Evolutionary conservation across 2,797 vertebrate genomes (phyloP).

Genomic region (Ctenochaetus hawaiiensis): DNA sequence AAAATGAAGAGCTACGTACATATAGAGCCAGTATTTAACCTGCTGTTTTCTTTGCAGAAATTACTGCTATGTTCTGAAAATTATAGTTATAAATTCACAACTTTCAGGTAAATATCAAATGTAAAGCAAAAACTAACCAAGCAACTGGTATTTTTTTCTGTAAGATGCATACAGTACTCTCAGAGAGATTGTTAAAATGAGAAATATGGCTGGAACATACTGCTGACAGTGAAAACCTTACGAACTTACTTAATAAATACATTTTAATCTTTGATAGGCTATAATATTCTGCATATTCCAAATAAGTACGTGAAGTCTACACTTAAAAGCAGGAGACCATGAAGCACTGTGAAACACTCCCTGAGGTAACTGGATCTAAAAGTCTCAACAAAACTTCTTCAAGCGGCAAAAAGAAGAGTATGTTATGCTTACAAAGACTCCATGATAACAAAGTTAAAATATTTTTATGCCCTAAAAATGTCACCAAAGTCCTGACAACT

Average conservation of each 20-base stretch:
- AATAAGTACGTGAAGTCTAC: slow-evolving; percentile 9
- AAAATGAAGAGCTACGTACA: background rate
- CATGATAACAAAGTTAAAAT: slow-evolving; percentile 28
- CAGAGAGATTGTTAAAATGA: background rate
- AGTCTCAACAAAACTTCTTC: slow-evolving; percentile 15
- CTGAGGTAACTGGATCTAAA: background rate
- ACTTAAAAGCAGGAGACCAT: background rate
- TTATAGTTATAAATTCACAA: slow-evolving; percentile 4
- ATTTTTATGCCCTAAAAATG: slow-evolving; percentile 47
- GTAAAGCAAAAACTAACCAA: background rate
- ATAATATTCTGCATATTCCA: background rate
- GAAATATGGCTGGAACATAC: slow-evolving; percentile 2
- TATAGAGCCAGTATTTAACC: background rate
- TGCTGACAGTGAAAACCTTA: slow-evolving; percentile 23
- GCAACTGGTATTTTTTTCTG: background rate
- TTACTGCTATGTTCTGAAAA: background rate
- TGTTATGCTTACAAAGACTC: slow-evolving; percentile 27
- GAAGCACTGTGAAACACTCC: slow-evolving; percentile 11
- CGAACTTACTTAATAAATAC: slow-evolving; percentile 7
- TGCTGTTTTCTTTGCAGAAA: background rate
- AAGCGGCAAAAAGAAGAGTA: slow-evolving; percentile 8
- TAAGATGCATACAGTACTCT: background rate
- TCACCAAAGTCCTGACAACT: slow-evolving; percentile 51
- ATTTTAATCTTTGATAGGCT: background rate
- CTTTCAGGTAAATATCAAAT: background rate